Evolutionary conservation across 2,888 invertebrate genomes (phyloP).

Genomic region (Cheilosia vernalis): DNA sequence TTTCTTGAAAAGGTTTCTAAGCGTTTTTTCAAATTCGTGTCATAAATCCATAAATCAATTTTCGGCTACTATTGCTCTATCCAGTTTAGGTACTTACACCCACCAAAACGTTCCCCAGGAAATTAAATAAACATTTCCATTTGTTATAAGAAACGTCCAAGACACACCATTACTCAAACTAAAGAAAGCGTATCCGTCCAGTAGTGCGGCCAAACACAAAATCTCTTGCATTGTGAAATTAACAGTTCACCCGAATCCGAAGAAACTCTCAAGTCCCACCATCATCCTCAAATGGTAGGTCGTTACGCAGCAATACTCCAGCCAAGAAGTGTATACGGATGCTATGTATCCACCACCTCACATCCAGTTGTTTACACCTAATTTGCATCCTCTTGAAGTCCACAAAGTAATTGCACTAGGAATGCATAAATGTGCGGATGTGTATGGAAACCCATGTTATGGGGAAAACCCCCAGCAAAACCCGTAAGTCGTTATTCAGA

Average conservation of each 20-base stretch:
- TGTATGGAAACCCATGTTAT: conserved; percentile 28
- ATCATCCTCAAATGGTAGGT: not conserved
- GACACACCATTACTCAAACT: not conserved
- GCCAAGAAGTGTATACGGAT: conserved; percentile 23
- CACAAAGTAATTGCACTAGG: conserved; percentile 37
- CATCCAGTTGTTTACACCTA: conserved; percentile 36
- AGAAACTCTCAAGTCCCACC: not conserved
- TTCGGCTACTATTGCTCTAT: no score
- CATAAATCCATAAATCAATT: no score
- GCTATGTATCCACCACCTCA: conserved; percentile 12
- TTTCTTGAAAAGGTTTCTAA: no score
- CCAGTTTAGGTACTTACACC: no score
- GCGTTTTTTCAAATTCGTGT: no score
- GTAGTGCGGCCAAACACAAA: not conserved
- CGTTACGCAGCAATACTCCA: conserved; percentile 1
- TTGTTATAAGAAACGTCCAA: no score
- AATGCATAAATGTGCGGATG: not conserved
- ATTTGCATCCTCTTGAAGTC: conserved; percentile 52
- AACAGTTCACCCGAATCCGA: conserved; percentile 37
- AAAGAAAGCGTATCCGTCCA: conserved; percentile 24
- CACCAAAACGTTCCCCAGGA: no score
- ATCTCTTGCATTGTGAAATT: conserved; percentile 19
- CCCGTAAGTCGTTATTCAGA: conserved; percentile 31
- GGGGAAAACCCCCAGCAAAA: conserved; percentile 36
- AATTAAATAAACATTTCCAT: no score